A percentile compares a stretch with the other conserved stretches of the same genome.
Evolutionary conservation across 2,888 invertebrate genomes (phyloP).

Genomic region (Aporophyla nigra): DNA sequence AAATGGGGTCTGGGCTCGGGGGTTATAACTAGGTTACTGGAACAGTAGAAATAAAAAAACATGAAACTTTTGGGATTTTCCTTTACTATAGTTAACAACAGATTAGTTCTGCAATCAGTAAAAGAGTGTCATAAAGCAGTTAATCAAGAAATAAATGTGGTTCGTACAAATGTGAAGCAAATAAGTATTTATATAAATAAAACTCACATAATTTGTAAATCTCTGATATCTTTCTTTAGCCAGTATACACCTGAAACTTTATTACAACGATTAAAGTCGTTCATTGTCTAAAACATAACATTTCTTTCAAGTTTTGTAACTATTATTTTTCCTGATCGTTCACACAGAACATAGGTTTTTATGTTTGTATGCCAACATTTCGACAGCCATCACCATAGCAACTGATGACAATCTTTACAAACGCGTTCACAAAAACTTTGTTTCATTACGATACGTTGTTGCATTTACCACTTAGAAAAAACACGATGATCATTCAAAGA

Average conservation of each 20-base stretch:
- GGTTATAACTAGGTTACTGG: not conserved
- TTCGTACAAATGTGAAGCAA: not conserved
- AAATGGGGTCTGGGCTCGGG: no score
- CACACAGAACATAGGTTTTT: not conserved
- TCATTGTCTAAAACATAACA: slow-evolving; percentile 70
- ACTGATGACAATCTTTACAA: slow-evolving; percentile 13
- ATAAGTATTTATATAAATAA: not conserved
- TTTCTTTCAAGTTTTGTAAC: slow-evolving; percentile 3
- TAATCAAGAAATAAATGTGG: not conserved
- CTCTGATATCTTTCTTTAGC: slow-evolving; percentile 86
- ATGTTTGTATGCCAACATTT: slow-evolving; percentile 18
- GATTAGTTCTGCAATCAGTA: not conserved
- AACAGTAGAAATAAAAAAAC: not conserved
- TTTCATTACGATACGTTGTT: not conserved
- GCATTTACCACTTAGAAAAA: slow-evolving; percentile 3
- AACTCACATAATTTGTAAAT: slow-evolving; percentile 89
- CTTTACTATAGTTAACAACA: no score
- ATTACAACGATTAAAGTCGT: slow-evolving; percentile 81
- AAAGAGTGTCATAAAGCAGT: not conserved
- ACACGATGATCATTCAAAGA: not conserved
- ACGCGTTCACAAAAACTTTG: slow-evolving; percentile 2
- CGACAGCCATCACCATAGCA: slow-evolving; percentile 33
- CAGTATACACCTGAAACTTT: slow-evolving; percentile 88
- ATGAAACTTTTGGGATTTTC: no score
- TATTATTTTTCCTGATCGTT: not conserved